Evolutionary conservation across 1,140 invertebrate species (phyloP).

Genomic region (Aphidius gifuensis): DNA sequence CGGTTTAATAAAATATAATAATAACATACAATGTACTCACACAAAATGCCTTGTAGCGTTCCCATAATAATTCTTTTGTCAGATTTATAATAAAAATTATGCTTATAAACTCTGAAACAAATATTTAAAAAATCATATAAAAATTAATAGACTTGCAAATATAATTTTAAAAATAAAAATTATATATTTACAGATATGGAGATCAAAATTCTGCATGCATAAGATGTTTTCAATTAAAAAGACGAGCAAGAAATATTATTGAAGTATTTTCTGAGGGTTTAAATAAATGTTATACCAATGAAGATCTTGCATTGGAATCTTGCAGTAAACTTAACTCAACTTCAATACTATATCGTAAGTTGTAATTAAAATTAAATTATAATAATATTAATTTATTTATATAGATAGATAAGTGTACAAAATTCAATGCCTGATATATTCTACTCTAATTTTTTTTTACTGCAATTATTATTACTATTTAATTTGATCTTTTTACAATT

Average conservation of each 20-base stretch:
- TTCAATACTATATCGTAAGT: slow-evolving; percentile 51
- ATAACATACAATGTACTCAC: background rate
- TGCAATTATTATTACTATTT: too few relatives aligned
- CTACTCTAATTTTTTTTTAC: too few relatives aligned
- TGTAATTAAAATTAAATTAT: background rate
- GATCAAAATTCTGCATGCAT: slow-evolving; percentile 56
- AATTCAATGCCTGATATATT: background rate
- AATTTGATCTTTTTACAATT: too few relatives aligned
- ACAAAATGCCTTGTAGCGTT: background rate
- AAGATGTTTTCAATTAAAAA: slow-evolving; percentile 61
- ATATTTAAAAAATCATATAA: too few relatives aligned
- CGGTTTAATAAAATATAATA: background rate
- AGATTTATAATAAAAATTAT: background rate
- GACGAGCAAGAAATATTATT: slow-evolving; percentile 63
- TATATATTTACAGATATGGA: slow-evolving; percentile 49
- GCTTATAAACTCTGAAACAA: too few relatives aligned
- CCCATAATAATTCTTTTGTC: background rate
- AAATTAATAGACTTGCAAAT: too few relatives aligned
- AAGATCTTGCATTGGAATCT: slow-evolving; percentile 59
- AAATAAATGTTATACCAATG: slow-evolving; percentile 64
- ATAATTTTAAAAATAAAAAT: too few relatives aligned
- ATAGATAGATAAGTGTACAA: slow-evolving; percentile 1
- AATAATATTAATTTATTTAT: background rate
- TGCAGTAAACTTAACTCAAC: slow-evolving; percentile 56
- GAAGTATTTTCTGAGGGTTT: slow-evolving; percentile 63